Conservation (phyloP, 2,797 vertebrate species). For the Scolopax rusticola region DNA sequence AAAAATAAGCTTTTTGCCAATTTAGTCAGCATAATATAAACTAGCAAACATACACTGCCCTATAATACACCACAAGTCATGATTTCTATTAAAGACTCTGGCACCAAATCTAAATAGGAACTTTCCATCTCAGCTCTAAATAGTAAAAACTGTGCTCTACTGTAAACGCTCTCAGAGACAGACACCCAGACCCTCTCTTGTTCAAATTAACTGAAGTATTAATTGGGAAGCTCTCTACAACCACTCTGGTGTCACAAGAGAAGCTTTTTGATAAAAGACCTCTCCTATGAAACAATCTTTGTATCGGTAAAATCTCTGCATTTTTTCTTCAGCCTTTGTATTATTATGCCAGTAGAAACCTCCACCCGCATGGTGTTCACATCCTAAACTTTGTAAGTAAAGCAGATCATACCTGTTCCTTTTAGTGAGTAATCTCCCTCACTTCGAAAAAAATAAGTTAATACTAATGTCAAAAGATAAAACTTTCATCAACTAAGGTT, state of each 20-base stretch:
- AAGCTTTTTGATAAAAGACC: background rate
- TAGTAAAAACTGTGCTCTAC: slow-evolving; percentile 33
- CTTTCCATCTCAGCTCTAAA: slow-evolving; percentile 89
- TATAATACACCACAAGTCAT: slow-evolving; percentile 74
- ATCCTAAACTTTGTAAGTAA: background rate
- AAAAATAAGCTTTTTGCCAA: slow-evolving; percentile 78
- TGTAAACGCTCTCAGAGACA: background rate
- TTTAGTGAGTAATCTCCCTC: background rate
- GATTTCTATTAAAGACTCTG: slow-evolving; percentile 88
- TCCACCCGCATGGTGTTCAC: background rate
- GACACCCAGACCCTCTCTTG: background rate
- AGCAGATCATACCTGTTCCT: background rate
- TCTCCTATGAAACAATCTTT: background rate
- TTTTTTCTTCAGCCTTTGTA: background rate
- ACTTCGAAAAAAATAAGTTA: background rate
- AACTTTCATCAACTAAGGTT: background rate
- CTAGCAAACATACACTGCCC: slow-evolving; percentile 74
- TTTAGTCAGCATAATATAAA: slow-evolving; percentile 77
- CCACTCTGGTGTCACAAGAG: background rate
- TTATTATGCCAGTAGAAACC: background rate
- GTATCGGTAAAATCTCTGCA: background rate
- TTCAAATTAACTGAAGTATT: background rate
- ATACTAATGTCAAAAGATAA: background rate
- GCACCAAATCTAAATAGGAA: slow-evolving; percentile 87
- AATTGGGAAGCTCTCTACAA: background rate